Conservation (phyloP, 1,140 invertebrate genomes). For the Euwallacea similis region DNA sequence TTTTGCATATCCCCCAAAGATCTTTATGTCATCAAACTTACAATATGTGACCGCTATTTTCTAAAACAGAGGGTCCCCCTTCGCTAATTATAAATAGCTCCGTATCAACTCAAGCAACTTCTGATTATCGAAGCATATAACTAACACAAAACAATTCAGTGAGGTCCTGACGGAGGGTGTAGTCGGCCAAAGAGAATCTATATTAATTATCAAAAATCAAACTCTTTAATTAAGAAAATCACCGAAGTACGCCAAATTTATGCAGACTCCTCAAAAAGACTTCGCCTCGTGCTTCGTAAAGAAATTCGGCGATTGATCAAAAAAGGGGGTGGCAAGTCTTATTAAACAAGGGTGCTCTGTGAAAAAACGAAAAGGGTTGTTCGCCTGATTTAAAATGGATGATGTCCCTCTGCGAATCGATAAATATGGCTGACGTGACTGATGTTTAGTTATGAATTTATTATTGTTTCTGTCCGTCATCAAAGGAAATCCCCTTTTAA, state of each 20-base stretch:
- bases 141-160: too few relatives aligned
- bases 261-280: conserved; percentile 28
- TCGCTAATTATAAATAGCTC: too few relatives aligned
- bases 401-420: conserved; percentile 33
- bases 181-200: conserved; percentile 5
- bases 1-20: too few relatives aligned
- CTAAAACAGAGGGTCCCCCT: too few relatives aligned
- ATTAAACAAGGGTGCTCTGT: conserved; percentile 30
- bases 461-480: too few relatives aligned
- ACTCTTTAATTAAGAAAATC: conserved; percentile 36
- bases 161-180: neutral
- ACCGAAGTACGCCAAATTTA: conserved; percentile 25
- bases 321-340: conserved; percentile 33
- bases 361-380: conserved; percentile 32
- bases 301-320: conserved; percentile 36
- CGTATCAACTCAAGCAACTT: too few relatives aligned
- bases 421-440: conserved; percentile 33
- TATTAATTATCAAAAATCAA: conserved; percentile 35
- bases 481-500: too few relatives aligned
- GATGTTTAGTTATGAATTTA: conserved; percentile 27
- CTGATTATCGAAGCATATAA: too few relatives aligned
- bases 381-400: conserved; percentile 36
- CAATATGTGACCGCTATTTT: too few relatives aligned
- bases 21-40: too few relatives aligned
- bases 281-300: conserved; percentile 9